Base-by-base conservation (phyloP, 2,888 invertebrate genomes). In the Dinocampus coccinellae region DNA sequence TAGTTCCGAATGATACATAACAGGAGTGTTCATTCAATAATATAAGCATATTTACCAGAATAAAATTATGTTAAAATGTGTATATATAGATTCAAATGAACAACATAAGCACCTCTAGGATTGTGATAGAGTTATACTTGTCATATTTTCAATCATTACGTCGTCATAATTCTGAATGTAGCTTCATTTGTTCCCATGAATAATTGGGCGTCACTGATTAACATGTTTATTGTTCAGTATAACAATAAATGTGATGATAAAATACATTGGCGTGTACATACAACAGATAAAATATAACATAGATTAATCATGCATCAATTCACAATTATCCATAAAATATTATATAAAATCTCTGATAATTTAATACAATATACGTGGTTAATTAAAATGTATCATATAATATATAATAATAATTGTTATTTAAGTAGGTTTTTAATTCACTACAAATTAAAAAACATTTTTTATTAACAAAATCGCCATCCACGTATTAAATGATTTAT, bases 21-120 rank as follows among this genome's bases (percentile, higher is more conserved):
- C 47, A 68, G 68, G 68, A 68, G 68, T 68, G 68, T 68, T 68
- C 68, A 68, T 52, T 52, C 47, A 61, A 33, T 61, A 60, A 60
- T 26, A 34, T 42, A 47, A 47, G 60, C n/a, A 24, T 68, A 68
- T 36, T 61, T 36, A 61, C 22, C 33, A 11, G 24, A 61, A 39
- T 24, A 34, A 57, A 55, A 22, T 57, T 39, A 34, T 33, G 11
- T 20, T 13, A 39, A 22, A 13, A 22, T 24, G 24, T 57, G 16
- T 57, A 13, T 57, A 66, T 29, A 7, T 66, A 57, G 16, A 57
- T 24, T 36, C 58, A 34, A n/a, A 2, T 6, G 3, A 26, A 22
- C 1, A 11, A 9, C 24, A 13, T n/a, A 24, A 11, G 10, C 53
- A 22, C 55, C 11, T 55, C 55, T 55, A 26, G 55, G 24, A 24